These are phyloP conservation scores for Mesorhabditis sp. DNA, from an alignment of 2,888 invertebrate species.

Conservation along the genomic window DNA sequence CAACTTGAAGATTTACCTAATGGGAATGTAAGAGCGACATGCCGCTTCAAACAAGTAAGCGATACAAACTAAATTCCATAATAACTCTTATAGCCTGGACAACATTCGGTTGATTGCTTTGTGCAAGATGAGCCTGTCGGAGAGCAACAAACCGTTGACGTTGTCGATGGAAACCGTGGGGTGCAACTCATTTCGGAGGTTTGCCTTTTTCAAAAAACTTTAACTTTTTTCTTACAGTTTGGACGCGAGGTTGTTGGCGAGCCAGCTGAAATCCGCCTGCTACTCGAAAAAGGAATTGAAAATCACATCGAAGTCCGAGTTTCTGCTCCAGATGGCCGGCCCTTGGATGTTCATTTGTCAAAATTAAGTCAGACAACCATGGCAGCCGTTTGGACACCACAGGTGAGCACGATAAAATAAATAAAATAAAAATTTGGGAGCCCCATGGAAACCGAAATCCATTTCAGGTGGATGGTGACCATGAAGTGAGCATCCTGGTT, in stretches of 20 bases:
- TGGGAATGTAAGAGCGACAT: conserved; percentile 37
- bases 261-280: conserved; percentile 27
- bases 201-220: not conserved
- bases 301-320: conserved; percentile 32
- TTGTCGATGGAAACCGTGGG: conserved; percentile 33
- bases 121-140: conserved; percentile 32
- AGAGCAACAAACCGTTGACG: conserved; percentile 25
- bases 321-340: conserved; percentile 44
- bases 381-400: conserved; percentile 47
- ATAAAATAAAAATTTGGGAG: too few relatives aligned
- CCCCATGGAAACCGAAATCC: not conserved
- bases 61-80: not conserved
- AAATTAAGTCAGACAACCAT: conserved; percentile 33
- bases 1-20: conserved; percentile 38
- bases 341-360: conserved; percentile 32
- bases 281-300: conserved; percentile 39
- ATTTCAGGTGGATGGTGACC: conserved; percentile 29
- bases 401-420: conserved; percentile 8
- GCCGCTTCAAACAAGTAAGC: conserved; percentile 35
- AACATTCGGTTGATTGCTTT: conserved; percentile 32
- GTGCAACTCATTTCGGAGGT: conserved; percentile 30
- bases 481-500: conserved; percentile 30
- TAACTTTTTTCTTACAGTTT: conserved; percentile 12
- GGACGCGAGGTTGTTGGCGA: conserved; percentile 35
- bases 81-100: conserved; percentile 17